A percentile compares a stretch with the other conserved stretches of the same genome.
Conservation (phyloP, 2,113 vertebrate genomes). For the Pelodiscus sinensis region DNA sequence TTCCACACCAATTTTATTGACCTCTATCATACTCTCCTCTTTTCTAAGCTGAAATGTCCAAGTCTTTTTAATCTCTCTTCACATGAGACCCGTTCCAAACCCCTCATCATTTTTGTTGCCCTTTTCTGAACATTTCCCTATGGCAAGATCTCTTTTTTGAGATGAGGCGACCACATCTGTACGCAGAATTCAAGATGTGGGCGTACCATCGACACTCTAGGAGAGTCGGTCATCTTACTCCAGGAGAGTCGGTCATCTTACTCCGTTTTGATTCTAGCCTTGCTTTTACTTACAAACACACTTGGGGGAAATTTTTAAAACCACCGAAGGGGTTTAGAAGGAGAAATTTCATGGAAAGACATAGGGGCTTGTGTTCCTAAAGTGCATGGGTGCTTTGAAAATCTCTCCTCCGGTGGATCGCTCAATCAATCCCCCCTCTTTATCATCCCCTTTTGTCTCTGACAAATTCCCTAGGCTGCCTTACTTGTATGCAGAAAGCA, state of each 20-base stretch:
- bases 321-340: neutral
- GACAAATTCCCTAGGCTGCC: neutral
- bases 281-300: neutral
- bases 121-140: too few relatives aligned
- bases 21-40: too few relatives aligned
- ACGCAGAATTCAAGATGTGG: too few relatives aligned
- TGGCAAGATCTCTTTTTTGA: too few relatives aligned
- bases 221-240: neutral
- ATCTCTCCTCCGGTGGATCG: neutral
- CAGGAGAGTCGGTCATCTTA: neutral
- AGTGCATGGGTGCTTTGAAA: neutral
- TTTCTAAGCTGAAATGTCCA: too few relatives aligned
- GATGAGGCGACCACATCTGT: too few relatives aligned
- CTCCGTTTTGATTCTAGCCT: neutral
- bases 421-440: neutral
- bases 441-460: neutral
- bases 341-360: neutral
- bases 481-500: neutral
- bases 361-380: neutral
- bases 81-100: too few relatives aligned
- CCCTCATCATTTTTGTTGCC: too few relatives aligned
- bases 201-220: neutral
- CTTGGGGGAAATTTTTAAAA: neutral
- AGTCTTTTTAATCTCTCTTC: too few relatives aligned
- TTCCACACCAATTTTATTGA: too few relatives aligned